Base-by-base conservation (phyloP, 2,888 invertebrate species). In the Chrysotoxum bicinctum region DNA sequence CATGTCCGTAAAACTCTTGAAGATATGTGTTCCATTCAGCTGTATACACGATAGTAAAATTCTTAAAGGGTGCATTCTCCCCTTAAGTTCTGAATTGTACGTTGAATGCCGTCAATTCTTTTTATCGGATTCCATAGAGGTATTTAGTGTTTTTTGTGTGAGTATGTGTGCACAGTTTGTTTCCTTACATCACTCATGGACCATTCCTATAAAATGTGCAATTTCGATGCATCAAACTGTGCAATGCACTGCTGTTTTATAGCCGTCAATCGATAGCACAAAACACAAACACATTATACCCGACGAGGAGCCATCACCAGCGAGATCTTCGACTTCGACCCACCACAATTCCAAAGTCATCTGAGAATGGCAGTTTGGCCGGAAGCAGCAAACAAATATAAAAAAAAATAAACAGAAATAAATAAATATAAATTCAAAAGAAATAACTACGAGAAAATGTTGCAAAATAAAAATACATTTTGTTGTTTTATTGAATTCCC, bases 151-250 rank as follows among this genome's bases (percentile, higher is more conserved):
- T 68, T 73, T 60, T 35, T n/a, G n/a, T n/a, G 48, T 43, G 6
- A n/a, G 16, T 40, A n/a, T 12, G 14, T 14, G 23, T 60, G 3
- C 35, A 52, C 48, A 10, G 30, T 54, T 16, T 16, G 54, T 54
- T 30, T 62, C 62, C 62, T 43, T 62, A 43, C 43, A 62, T n/a
- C 62, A 26, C 58, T 26, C 10, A 43, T 7, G 43, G 62, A 30
- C 30, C 43, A 62, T 78, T 35, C 45, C 43, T 54, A 80, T 84
- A 72, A 80, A 80, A 75, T 72, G 75, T 75, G 80, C 80, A 80
- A 84, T 84, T 80, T 68, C 84, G 80, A 84, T 84, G 60, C 84
- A 82, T 60, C 72, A 58, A 64, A 64, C 43, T 64, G 19, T 66
- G 50, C 50, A 48, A 35, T 66, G 23, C 26, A 62, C 50, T 66